A percentile compares a stretch with the other conserved stretches of the same genome.
phyloP scores from a whole-genome alignment of 1,140 invertebrate species.

The Drosophila varians region DNA sequence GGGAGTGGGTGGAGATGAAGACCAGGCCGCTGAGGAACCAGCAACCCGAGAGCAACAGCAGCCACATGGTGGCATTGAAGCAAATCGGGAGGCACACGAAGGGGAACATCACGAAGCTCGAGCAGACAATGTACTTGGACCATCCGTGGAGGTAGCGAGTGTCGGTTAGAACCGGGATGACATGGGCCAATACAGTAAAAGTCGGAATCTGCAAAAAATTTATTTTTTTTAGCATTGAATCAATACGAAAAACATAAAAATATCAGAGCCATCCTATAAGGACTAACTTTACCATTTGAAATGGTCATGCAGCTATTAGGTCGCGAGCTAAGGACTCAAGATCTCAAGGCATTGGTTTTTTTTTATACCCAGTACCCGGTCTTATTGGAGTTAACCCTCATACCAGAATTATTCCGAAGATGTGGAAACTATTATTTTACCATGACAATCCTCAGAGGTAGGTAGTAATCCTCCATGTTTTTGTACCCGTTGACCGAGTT shows the following conservation, averaged over 20 bases:
- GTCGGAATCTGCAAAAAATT: conserved; percentile 4
- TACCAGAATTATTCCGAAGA: too few species aligned
- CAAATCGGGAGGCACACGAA: conserved; percentile 7
- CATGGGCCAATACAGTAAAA: conserved; percentile 8
- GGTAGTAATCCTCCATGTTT: conserved; percentile 18
- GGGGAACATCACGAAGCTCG: conserved; percentile 16
- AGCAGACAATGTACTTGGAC: conserved; percentile 7
- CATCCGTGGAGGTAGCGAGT: conserved; percentile 3
- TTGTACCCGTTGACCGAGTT: conserved; percentile 15
- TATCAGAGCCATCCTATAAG: too few species aligned
- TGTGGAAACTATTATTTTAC: background rate
- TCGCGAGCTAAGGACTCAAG: too few species aligned
- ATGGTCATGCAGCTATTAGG: too few species aligned
- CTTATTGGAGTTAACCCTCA: too few species aligned
- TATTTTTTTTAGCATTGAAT: too few species aligned
- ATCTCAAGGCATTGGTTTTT: too few species aligned
- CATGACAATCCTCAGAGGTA: background rate
- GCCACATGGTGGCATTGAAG: background rate
- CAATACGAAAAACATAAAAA: too few species aligned
- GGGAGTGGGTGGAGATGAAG: conserved; percentile 23
- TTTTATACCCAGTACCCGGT: too few species aligned
- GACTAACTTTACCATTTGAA: too few species aligned
- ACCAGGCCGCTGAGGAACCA: conserved; percentile 9
- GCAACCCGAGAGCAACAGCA: background rate
- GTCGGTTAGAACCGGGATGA: conserved; percentile 21